Conservation (phyloP, 2,797 vertebrate genomes). For the Hypotaenidia okinawae region DNA sequence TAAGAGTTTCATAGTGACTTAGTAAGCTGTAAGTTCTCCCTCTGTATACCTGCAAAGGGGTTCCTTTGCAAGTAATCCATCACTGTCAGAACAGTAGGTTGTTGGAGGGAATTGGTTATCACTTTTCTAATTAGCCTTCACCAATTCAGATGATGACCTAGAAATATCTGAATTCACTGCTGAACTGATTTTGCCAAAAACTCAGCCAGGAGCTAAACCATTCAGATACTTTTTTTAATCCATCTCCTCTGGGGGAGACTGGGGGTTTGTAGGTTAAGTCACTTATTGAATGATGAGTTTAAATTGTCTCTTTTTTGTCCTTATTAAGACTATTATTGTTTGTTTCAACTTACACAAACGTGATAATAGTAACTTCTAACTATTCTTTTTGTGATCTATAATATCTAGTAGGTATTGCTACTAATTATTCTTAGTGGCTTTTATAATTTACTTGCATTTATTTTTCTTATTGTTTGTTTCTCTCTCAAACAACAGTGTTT, state of each 20-base stretch:
- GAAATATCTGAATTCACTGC: neutral
- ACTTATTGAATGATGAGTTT: neutral
- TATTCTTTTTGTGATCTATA: neutral
- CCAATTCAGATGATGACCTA: neutral
- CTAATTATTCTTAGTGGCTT: neutral
- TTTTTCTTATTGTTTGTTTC: neutral
- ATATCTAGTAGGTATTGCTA: neutral
- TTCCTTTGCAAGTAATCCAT: neutral
- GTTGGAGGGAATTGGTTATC: neutral
- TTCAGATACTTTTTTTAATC: neutral
- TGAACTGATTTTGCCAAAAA: neutral
- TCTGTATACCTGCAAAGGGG: neutral
- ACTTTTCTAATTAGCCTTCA: neutral
- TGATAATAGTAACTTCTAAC: neutral
- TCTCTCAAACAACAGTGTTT: neutral
- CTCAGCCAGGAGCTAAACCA: neutral
- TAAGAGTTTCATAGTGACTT: neutral
- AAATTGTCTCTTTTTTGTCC: neutral
- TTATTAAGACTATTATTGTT: neutral
- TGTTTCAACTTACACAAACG: neutral
- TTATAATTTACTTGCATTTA: neutral
- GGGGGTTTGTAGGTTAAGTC: rapidly evolving
- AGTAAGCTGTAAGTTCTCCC: neutral
- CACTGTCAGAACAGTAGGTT: neutral
- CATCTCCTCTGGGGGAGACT: neutral